Evolutionary conservation across 2,113 vertebrate genomes (phyloP), one percentile per base, ranked within the genome.

Genomic region (Cettia cetti): DNA sequence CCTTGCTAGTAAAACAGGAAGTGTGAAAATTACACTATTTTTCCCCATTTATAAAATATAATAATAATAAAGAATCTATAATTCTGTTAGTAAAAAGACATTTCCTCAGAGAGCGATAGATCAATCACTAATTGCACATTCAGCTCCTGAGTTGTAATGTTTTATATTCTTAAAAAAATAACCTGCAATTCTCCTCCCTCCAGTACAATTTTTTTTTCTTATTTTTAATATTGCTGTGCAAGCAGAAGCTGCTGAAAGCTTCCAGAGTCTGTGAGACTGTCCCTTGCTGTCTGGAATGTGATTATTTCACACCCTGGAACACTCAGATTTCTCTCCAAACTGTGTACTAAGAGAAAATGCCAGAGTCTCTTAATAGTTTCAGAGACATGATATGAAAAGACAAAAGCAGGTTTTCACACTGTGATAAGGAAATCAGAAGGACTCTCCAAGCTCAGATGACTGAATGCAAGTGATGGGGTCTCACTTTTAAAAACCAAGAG

Each of bases 111-210:
- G 94, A 96, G 69, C 78, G 47, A 96, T 89, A 97, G 93, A 97
- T 95, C 96, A 97, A 95, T 96, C 93, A 80, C 93, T 97, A 98
- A 98, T 97, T 97, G 96, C 91, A 97, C 76, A 97, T 87, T 91
- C 89, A 83, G 81, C 45, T 89, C 94, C 79, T 31, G 82, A 97
- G 80, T 88, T 94, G 88, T 79, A 72, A 96, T 79, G 68, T 80
- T 97, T 77, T 89, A 42, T 44, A 78, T 91, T 94, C 74, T 93
- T 90, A 74, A 93, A 95, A 88, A 92, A 89, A 65, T 18, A 84
- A 84, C 39, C 57, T 76, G 40, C 37, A 86, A 82, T 56, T 77
- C n/a, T 65, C 40, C 83, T 84, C 60, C 50, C 30, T 60, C 60
- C 78, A 89, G 76, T 68, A 90, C 66, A 78, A 76, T 70, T 44